Evolutionary conservation across 2,113 vertebrate species (phyloP).

Genomic region (Columba livia): DNA sequence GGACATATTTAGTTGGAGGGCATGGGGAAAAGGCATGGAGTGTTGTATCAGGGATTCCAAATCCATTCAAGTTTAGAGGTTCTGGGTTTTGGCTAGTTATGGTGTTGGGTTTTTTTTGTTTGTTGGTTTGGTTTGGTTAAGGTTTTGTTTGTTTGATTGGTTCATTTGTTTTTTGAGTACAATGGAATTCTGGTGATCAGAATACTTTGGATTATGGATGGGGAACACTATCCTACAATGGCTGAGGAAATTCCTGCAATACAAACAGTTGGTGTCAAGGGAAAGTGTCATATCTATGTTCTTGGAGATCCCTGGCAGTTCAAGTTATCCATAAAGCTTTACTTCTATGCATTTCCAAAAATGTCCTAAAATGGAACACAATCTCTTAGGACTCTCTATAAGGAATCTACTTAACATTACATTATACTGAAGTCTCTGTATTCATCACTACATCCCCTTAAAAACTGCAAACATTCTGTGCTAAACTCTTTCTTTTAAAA

Average conservation of each 20-base stretch:
- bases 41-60: neutral
- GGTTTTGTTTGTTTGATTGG: rapidly evolving
- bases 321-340: neutral
- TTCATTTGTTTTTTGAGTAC: neutral
- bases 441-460: neutral
- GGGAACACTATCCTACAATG: neutral
- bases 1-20: neutral
- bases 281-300: neutral
- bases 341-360: neutral
- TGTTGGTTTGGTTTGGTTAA: neutral
- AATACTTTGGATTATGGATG: neutral
- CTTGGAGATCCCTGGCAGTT: neutral
- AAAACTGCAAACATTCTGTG: neutral
- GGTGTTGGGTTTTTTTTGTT: neutral
- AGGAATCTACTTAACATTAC: neutral
- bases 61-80: neutral
- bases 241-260: neutral
- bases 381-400: neutral
- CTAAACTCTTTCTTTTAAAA: neutral
- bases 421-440: neutral
- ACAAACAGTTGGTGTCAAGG: neutral
- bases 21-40: neutral
- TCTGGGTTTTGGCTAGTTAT: neutral
- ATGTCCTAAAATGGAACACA: neutral
- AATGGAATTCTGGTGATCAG: neutral